Percentiles rank a stretch among this genome's conserved stretches.
phyloP scores from a whole-genome alignment of 2,113 vertebrate genomes.

The Plecturocebus donacophilus region DNA sequence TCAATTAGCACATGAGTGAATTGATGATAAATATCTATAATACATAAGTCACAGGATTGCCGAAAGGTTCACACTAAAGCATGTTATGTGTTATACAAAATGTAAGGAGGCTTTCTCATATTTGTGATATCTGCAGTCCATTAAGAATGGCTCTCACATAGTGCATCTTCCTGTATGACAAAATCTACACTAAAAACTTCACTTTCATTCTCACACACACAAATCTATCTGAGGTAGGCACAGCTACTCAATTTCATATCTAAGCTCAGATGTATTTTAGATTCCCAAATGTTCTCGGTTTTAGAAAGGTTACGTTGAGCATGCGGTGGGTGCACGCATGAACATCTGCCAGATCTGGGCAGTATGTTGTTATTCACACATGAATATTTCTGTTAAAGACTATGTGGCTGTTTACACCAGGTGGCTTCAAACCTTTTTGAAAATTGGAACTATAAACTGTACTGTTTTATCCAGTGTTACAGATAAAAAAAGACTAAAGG shows the following conservation, averaged over 20 bases:
- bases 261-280: neutral
- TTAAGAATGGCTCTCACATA: neutral
- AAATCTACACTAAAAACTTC: neutral
- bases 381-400: neutral
- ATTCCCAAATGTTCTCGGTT: neutral
- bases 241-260: neutral
- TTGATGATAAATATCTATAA: neutral
- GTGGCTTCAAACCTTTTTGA: neutral
- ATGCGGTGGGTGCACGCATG: accelerated
- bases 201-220: neutral
- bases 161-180: accelerated
- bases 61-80: neutral
- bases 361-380: neutral
- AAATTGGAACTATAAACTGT: neutral
- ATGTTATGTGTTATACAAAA: accelerated
- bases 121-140: accelerated
- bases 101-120: neutral
- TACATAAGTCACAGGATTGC: neutral
- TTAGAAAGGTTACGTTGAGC: neutral
- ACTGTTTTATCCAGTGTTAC: neutral
- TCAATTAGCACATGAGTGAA: neutral
- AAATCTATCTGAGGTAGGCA: neutral
- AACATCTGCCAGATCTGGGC: too few relatives aligned
- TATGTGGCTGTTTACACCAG: neutral
- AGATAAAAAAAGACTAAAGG: neutral